A percentile compares a stretch with the other conserved stretches of the same genome.
phyloP scores from a whole-genome alignment of 1,140 invertebrate species.

The Magallana gigas region DNA sequence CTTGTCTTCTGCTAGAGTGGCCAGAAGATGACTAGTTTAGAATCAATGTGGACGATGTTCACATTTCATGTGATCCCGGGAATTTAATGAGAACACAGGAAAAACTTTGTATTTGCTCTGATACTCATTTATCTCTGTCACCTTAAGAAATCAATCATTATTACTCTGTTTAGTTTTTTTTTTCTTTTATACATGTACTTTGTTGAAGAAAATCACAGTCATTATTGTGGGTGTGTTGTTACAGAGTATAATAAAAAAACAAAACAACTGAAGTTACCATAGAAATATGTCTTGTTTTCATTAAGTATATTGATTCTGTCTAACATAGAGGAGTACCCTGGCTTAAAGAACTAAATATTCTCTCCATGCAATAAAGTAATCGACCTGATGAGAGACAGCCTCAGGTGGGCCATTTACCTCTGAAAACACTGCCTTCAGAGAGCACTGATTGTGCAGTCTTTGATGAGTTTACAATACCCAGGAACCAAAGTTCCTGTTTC shows the following conservation, averaged over 20 bases:
- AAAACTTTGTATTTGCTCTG: conserved; percentile 21
- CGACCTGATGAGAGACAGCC: too few relatives aligned
- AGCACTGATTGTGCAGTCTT: too few relatives aligned
- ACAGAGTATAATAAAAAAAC: neutral
- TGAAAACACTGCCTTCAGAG: neutral
- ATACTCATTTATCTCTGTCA: conserved; percentile 32
- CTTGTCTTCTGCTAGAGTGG: conserved; percentile 1
- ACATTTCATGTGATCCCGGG: conserved; percentile 18
- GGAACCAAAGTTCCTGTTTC: too few relatives aligned
- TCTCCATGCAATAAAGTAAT: too few relatives aligned
- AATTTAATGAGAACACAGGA: conserved; percentile 27
- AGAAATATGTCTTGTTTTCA: conserved; percentile 11
- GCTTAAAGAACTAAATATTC: too few relatives aligned
- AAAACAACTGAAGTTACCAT: conserved; percentile 4
- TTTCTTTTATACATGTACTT: neutral
- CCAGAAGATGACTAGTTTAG: conserved; percentile 18
- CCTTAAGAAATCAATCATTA: neutral
- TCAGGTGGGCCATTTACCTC: neutral
- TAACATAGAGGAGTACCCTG: neutral
- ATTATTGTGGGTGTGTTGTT: neutral
- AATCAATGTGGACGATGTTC: conserved; percentile 22
- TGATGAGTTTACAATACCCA: too few relatives aligned
- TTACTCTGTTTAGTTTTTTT: neutral
- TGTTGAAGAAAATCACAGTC: neutral
- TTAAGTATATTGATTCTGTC: neutral